Evolutionary conservation across 2,113 vertebrate genomes (phyloP).

Genomic region (Pandion haliaetus): DNA sequence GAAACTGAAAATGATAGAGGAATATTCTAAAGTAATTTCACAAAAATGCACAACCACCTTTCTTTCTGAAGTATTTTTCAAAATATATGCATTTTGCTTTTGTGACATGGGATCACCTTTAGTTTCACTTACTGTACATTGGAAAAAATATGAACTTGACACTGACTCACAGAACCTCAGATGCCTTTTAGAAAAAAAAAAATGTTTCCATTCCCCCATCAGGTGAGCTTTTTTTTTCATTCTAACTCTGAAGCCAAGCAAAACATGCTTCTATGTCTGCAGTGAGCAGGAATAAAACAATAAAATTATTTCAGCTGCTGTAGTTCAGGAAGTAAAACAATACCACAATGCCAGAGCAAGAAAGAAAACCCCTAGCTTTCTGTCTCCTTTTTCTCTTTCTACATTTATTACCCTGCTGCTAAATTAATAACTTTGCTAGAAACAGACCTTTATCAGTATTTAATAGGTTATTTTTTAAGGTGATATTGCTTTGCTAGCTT

Average conservation of each 20-base stretch:
- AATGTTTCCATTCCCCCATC: background rate
- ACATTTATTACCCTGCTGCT: background rate
- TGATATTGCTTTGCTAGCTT: background rate
- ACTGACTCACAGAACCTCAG: conserved; percentile 38
- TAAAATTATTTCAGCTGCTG: conserved; percentile 73
- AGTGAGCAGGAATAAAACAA: conserved; percentile 46
- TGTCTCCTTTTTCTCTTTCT: background rate
- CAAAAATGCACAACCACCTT: background rate
- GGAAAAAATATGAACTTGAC: conserved; percentile 4
- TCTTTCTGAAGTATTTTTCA: background rate
- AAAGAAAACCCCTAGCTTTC: conserved; percentile 35
- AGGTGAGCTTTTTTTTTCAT: conserved; percentile 14
- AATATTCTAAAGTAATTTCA: background rate
- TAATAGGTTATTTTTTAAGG: background rate
- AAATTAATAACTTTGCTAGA: background rate
- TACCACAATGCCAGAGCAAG: conserved; percentile 49
- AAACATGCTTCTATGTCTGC: conserved; percentile 35
- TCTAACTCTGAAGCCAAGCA: conserved; percentile 38
- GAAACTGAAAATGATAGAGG: background rate
- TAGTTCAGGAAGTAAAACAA: conserved; percentile 67
- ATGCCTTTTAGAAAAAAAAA: conserved; percentile 25
- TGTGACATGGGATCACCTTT: background rate
- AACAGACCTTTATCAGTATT: background rate
- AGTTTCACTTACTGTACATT: background rate
- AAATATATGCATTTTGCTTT: background rate